Conservation (phyloP, 2,888 invertebrate genomes). For the Rhabditoides inermis region DNA sequence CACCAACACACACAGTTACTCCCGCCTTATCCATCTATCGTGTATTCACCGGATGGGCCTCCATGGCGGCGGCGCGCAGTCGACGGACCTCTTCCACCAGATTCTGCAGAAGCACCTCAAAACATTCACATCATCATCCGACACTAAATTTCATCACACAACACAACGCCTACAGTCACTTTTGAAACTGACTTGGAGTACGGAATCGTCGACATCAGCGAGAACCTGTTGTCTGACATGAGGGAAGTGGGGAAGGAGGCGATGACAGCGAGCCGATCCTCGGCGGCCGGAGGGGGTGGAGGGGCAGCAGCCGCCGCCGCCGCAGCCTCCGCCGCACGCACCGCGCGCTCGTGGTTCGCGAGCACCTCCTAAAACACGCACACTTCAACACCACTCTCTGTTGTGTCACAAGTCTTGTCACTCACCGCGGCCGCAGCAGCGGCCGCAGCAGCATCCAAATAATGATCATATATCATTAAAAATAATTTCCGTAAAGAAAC, state of each 20-base stretch:
- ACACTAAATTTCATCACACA: too few species aligned
- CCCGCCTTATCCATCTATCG: background rate
- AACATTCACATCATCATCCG: too few species aligned
- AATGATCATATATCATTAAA: too few species aligned
- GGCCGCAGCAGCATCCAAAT: too few species aligned
- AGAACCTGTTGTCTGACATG: conserved; percentile 71
- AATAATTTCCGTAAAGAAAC: too few species aligned
- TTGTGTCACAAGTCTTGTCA: too few species aligned
- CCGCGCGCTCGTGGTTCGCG: conserved; percentile 54
- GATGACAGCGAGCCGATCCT: conserved; percentile 68
- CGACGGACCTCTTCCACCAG: conserved; percentile 75
- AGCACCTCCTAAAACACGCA: conserved; percentile 50
- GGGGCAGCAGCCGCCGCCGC: conserved; percentile 60
- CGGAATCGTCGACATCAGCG: conserved; percentile 83
- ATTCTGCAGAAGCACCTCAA: conserved; percentile 65
- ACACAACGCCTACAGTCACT: too few species aligned
- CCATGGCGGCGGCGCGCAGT: conserved; percentile 63
- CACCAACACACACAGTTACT: background rate
- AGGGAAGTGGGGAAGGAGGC: conserved; percentile 72
- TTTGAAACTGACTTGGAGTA: conserved; percentile 61
- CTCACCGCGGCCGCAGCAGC: conserved; percentile 71
- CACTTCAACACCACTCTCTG: too few species aligned
- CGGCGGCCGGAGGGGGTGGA: conserved; percentile 23
- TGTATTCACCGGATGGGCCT: background rate
- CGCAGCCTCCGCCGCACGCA: conserved; percentile 65